Percentiles rank a stretch among this genome's conserved stretches.
These are phyloP conservation scores for Amorpha juglandis DNA, from an alignment of 2,888 invertebrate species.

Conservation along the genomic window DNA sequence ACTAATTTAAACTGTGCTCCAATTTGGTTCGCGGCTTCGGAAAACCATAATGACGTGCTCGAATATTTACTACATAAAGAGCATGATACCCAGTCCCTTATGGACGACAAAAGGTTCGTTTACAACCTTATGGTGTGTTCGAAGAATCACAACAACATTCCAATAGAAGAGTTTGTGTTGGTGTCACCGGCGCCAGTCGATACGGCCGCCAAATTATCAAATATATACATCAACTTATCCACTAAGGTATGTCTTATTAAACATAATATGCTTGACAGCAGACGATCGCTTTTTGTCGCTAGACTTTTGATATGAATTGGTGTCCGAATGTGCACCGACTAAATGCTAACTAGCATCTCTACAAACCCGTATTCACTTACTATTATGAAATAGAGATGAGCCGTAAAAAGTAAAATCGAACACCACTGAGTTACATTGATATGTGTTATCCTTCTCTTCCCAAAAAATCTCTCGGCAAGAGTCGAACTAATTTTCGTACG, in stretches of 20 bases:
- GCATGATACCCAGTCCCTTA: conserved; percentile 97
- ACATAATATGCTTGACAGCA: no score
- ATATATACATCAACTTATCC: conserved; percentile 93
- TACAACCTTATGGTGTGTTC: conserved; percentile 99
- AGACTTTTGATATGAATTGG: no score
- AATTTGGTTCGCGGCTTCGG: conserved; percentile 98
- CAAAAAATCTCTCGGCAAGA: no score
- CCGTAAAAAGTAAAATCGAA: no score
- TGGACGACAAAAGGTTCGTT: conserved; percentile 99
- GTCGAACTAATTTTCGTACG: no score
- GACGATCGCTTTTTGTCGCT: no score
- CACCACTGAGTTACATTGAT: no score
- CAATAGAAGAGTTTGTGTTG: conserved; percentile 98
- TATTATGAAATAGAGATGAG: no score
- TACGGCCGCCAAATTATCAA: conserved; percentile 98
- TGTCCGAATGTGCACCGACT: no score
- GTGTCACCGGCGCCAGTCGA: conserved; percentile 99
- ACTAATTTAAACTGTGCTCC: conserved; percentile 98
- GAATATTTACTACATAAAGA: conserved; percentile 98
- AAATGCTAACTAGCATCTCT: no score
- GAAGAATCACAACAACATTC: conserved; percentile 97
- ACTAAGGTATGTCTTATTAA: conserved; percentile 85
- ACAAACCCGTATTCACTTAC: no score
- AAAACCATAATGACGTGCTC: conserved; percentile 97
- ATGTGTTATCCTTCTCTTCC: no score